Evolutionary conservation across 1,140 invertebrate species (phyloP), one percentile per base, ranked within the genome.

Genomic region (Varroa destructor): DNA sequence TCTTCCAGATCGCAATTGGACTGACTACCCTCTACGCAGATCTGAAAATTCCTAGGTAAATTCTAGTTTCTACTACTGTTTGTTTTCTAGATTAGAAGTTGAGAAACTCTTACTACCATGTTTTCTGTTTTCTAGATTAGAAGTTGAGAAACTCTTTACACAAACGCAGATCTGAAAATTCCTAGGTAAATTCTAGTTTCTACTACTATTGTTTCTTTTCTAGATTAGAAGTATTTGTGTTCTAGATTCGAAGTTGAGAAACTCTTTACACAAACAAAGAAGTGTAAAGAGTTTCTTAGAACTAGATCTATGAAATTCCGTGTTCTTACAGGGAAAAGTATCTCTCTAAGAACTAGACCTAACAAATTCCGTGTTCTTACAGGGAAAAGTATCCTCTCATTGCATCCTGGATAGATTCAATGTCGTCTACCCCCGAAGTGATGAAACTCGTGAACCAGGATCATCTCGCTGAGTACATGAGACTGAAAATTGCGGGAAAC

Each of bases 1-100:
- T 88, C 88, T 87, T 88, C 75, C 89, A 93, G 78, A n/a, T 67
- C 61, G 61, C 40, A 40, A 40, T 67, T 2, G 46, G 46, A 14
- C 10, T 46, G 46, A 40, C 61, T 12, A 67, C 40, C 40, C 0
- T 67, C 37, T 46, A 46, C 4, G 12, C 61, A 2, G 61, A 37
- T 3, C 37, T 67, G 1, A 37, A 67, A 40, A n/a, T 67, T 12
- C 61, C 61, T 3, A 40, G 61, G 10, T 40, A 40, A n/a, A 14
- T 37, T 4, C 1, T 25, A 25, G 25, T 25, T 25, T 25, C 25
- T 25, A 25, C 25, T 25, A 25, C 25, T 25, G 25, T 25, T 25
- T 25, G 25, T 25, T 25, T 25, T 25, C 25, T 25, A 25, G 25
- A 25, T 25, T 25, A 25, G 25, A 25, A 25, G 25, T 25, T 25